Evolutionary conservation across 2,888 invertebrate species (phyloP).

Genomic region (Rotaria sp.): DNA sequence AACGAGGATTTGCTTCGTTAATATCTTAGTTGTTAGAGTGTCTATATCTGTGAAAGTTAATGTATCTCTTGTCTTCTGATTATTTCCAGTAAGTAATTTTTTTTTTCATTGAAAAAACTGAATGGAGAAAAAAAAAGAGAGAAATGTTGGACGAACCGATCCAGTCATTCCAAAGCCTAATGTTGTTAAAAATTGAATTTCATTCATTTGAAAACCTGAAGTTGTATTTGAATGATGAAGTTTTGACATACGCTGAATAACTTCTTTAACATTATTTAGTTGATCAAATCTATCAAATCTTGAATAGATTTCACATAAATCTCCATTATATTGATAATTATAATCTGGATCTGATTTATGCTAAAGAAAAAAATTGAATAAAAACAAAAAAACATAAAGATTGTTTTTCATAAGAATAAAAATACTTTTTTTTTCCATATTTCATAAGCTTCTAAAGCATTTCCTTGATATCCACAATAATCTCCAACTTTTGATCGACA

Average conservation of each 20-base stretch:
- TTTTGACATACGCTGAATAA: background rate
- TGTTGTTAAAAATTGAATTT: background rate
- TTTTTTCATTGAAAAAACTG: too few relatives aligned
- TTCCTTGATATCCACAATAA: conserved; percentile 14
- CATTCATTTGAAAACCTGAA: background rate
- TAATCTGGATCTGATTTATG: background rate
- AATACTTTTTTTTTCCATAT: background rate
- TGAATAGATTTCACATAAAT: background rate
- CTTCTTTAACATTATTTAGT: background rate
- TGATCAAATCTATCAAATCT: background rate
- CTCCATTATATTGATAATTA: conserved; percentile 18
- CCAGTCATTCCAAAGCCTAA: conserved; percentile 7
- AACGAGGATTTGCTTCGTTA: too few relatives aligned
- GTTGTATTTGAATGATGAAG: background rate
- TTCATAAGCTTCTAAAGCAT: background rate
- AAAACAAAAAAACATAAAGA: too few relatives aligned
- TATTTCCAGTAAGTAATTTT: too few relatives aligned
- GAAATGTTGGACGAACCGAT: background rate
- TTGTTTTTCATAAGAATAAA: too few relatives aligned
- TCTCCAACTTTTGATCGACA: background rate
- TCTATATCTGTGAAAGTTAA: too few relatives aligned
- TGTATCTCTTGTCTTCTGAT: too few relatives aligned
- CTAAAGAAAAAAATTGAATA: background rate
- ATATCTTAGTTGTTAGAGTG: too few relatives aligned
- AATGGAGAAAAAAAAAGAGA: background rate